Conservation (phyloP, 2,113 vertebrate species). For the Indicator indicator region DNA sequence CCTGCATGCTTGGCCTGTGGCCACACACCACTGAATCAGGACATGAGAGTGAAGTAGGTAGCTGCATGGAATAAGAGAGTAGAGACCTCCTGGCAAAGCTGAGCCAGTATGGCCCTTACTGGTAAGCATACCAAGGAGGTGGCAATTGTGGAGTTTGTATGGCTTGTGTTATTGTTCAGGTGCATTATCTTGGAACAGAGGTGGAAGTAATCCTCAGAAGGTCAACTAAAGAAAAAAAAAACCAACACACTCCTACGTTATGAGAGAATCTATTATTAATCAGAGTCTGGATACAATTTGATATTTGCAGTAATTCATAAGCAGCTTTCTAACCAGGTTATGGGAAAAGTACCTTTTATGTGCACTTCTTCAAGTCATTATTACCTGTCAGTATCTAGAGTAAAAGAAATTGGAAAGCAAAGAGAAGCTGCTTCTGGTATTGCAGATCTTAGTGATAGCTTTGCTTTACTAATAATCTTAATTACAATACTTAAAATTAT, state of each 20-base stretch:
- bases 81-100: background rate
- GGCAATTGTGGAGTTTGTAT: fast-evolving
- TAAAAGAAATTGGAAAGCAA: background rate
- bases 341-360: background rate
- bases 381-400: background rate
- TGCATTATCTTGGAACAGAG: background rate
- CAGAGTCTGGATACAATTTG: background rate
- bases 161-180: background rate
- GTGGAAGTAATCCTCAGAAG: background rate
- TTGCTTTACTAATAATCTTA: background rate
- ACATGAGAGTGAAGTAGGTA: background rate
- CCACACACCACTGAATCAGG: background rate
- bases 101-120: background rate
- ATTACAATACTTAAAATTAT: background rate
- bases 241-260: background rate
- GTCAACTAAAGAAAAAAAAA: background rate
- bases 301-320: background rate
- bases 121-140: background rate
- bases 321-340: constrained; percentile 4
- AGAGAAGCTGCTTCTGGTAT: background rate
- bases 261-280: background rate
- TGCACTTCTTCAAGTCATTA: constrained; percentile 24
- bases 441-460: background rate
- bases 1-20: background rate
- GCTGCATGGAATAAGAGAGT: background rate